A percentile compares a stretch with the other conserved stretches of the same genome.
phyloP scores from a whole-genome alignment of 2,113 vertebrate species.

The Fulica atra region DNA sequence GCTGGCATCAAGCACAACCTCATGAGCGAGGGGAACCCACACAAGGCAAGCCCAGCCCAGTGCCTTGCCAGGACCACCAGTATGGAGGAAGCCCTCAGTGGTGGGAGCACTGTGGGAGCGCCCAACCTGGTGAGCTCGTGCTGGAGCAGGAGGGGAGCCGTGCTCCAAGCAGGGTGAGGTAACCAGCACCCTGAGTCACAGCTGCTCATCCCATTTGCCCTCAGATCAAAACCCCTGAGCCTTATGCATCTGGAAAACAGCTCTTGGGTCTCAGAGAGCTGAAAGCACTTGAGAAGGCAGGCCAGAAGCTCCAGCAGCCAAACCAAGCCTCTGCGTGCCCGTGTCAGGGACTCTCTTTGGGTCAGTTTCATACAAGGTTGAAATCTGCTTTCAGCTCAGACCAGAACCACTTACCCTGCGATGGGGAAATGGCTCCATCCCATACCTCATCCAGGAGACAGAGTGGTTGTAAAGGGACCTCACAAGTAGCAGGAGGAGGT shows the following conservation, averaged over 20 bases:
- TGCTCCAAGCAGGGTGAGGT: background rate
- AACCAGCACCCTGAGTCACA: background rate
- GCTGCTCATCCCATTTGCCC: background rate
- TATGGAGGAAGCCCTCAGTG: rapidly evolving
- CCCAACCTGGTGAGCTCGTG: background rate
- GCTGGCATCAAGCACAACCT: background rate
- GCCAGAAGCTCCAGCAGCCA: background rate
- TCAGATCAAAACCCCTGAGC: background rate
- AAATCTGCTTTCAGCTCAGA: background rate
- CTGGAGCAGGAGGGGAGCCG: background rate
- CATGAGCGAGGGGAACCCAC: rapidly evolving
- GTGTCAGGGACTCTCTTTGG: background rate
- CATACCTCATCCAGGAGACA: background rate
- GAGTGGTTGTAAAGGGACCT: background rate
- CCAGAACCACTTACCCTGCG: background rate
- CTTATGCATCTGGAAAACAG: rapidly evolving
- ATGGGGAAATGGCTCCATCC: background rate
- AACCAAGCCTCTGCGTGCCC: background rate
- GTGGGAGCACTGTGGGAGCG: background rate
- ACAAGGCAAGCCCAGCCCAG: background rate
- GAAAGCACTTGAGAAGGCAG: background rate
- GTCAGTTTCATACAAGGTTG: background rate
- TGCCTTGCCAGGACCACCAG: background rate
- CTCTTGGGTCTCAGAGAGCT: background rate
- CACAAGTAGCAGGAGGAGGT: background rate